A percentile compares a stretch with the other conserved stretches of the same genome.
phyloP scores from a whole-genome alignment of 2,888 invertebrate species.

The Polydrusus tereticollis region DNA sequence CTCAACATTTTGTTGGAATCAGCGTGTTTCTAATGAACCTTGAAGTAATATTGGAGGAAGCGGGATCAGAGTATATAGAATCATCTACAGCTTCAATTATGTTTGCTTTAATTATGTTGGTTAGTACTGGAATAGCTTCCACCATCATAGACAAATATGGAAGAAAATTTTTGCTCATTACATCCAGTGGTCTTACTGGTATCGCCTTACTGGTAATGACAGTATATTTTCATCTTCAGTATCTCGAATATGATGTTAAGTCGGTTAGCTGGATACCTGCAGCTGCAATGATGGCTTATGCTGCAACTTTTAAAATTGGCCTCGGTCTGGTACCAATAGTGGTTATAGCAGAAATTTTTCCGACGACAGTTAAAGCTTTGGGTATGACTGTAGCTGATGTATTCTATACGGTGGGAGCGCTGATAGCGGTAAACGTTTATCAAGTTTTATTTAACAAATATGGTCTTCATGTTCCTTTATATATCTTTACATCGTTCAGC shows the following conservation, averaged over 20 bases:
- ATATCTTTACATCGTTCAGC: conserved; percentile 60
- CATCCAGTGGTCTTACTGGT: conserved; percentile 61
- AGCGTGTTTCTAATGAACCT: conserved; percentile 65
- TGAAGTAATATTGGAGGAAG: conserved; percentile 62
- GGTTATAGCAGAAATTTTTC: conserved; percentile 64
- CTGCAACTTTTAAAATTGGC: conserved; percentile 61
- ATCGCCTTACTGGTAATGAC: conserved; percentile 60
- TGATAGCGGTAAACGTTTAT: conserved; percentile 61
- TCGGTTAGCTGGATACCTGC: conserved; percentile 63
- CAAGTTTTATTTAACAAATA: conserved; percentile 56
- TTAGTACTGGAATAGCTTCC: conserved; percentile 59
- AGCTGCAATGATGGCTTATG: conserved; percentile 61
- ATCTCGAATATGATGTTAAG: conserved; percentile 55
- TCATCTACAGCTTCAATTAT: conserved; percentile 61
- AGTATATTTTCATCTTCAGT: conserved; percentile 61
- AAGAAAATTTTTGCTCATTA: conserved; percentile 60
- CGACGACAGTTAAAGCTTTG: conserved; percentile 64
- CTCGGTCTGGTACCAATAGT: conserved; percentile 64
- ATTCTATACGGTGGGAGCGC: conserved; percentile 61
- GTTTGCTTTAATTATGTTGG: conserved; percentile 62
- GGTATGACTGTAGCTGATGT: conserved; percentile 64
- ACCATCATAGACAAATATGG: conserved; percentile 63
- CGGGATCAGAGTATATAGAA: conserved; percentile 59
- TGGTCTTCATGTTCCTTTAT: conserved; percentile 62
- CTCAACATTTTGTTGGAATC: conserved; percentile 64